phyloP scores from a whole-genome alignment of 2,113 vertebrate genomes.

The Accipiter cooperii region DNA sequence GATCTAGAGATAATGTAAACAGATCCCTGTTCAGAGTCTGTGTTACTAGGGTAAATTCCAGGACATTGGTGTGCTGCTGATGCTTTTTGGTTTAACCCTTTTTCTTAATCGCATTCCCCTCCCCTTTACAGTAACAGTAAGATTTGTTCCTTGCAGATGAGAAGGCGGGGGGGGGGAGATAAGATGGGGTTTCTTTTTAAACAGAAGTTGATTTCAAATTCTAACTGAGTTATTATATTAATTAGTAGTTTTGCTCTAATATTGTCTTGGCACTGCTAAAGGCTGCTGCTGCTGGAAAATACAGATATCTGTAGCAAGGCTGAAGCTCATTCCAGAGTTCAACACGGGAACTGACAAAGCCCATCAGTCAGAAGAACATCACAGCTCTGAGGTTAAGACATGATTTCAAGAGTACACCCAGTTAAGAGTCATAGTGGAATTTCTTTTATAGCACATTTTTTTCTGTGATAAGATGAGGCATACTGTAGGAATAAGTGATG shows the following conservation, averaged over 20 bases:
- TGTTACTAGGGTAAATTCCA: constrained; percentile 76
- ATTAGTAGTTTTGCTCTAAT: constrained; percentile 62
- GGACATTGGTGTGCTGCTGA: constrained; percentile 75
- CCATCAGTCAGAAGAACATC: constrained; percentile 46
- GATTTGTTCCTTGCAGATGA: constrained; percentile 37
- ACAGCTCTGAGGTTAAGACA: constrained; percentile 34
- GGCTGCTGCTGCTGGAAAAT: constrained; percentile 37
- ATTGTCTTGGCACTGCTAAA: constrained; percentile 30
- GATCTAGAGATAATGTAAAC: constrained; percentile 88
- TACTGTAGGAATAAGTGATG: neutral
- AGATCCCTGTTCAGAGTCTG: constrained; percentile 78
- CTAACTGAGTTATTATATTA: constrained; percentile 48
- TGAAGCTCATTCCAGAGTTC: constrained; percentile 42
- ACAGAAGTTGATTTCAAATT: constrained; percentile 58
- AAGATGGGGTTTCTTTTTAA: neutral
- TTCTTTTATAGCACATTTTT: neutral
- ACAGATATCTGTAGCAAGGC: constrained; percentile 18
- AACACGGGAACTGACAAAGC: constrained; percentile 50
- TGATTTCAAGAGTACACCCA: neutral
- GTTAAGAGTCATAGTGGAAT: neutral
- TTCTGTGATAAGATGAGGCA: neutral
- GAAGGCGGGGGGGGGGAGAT: neutral
- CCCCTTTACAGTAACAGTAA: constrained; percentile 38
- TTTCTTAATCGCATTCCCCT: constrained; percentile 47
- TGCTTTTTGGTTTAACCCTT: constrained; percentile 68